Conservation (phyloP, 2,888 invertebrate species). For the Atrina japonica region DNA sequence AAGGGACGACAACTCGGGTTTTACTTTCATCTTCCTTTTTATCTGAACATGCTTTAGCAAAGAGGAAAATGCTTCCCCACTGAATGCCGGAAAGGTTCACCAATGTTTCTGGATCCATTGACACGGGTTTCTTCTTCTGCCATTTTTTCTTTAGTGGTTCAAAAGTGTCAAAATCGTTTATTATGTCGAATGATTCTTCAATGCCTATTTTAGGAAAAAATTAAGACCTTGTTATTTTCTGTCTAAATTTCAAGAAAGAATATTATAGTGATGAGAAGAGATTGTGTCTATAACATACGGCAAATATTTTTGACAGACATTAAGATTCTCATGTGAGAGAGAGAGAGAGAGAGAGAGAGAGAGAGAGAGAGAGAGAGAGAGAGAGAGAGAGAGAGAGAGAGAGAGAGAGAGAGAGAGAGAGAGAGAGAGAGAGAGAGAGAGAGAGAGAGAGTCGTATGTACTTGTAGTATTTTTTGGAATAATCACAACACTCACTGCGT, state of each 20-base stretch:
- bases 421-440: constrained; percentile 16
- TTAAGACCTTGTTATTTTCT: too few species aligned
- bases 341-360: constrained; percentile 12
- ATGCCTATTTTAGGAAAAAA: constrained; percentile 1
- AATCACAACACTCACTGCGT: too few species aligned
- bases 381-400: background rate
- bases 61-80: background rate
- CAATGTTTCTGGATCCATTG: constrained; percentile 21
- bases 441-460: background rate
- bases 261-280: background rate
- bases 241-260: background rate
- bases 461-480: too few species aligned
- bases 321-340: too few species aligned
- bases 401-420: constrained; percentile 24
- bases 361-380: constrained; percentile 29
- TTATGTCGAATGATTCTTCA: constrained; percentile 19
- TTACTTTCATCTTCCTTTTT: background rate
- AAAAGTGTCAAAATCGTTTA: background rate
- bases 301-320: too few species aligned
- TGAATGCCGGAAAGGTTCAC: background rate
- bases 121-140: constrained; percentile 15
- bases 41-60: background rate
- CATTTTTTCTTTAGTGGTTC: constrained; percentile 10
- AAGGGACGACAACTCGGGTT: constrained; percentile 17
- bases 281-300: too few species aligned